These are phyloP conservation scores for Monarcha castaneiventris DNA, from an alignment of 2,113 vertebrate genomes.

Conservation along the genomic window DNA sequence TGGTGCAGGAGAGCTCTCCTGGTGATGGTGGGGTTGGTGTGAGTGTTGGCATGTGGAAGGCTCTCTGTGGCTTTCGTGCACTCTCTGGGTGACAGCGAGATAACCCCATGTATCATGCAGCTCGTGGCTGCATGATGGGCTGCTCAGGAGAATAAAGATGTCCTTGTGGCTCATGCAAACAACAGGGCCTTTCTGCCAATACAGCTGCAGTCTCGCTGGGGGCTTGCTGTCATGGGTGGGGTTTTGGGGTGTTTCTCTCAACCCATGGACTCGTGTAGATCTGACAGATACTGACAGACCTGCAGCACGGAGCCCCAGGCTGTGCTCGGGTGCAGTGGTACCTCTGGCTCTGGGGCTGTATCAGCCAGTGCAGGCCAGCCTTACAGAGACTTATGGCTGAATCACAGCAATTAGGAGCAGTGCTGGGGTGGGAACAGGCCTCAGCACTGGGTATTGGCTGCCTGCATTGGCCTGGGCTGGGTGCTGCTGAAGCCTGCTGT, in stretches of 20 bases:
- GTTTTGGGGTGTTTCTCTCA: background rate
- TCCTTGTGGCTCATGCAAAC: background rate
- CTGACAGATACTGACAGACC: background rate
- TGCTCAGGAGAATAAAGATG: background rate
- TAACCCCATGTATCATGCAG: fast-evolving
- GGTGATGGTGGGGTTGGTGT: fast-evolving
- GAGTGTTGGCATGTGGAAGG: background rate
- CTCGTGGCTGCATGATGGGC: fast-evolving
- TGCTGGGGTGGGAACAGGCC: background rate
- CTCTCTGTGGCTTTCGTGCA: fast-evolving
- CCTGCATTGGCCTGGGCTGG: background rate
- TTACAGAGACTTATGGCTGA: background rate
- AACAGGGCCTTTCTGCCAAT: background rate
- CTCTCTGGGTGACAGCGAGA: background rate
- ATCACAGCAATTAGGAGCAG: background rate
- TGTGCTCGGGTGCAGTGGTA: fast-evolving
- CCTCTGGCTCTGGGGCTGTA: background rate
- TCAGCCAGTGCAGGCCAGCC: fast-evolving
- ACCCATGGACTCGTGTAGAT: fast-evolving
- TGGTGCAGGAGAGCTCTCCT: background rate
- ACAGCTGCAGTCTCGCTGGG: background rate
- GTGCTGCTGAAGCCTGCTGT: background rate
- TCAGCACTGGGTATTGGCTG: background rate
- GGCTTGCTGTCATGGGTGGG: background rate
- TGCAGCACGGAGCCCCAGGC: fast-evolving